Percentiles rank a stretch among this genome's conserved stretches.
Conservation (phyloP, 92 coral and sea anemone species). For the Meandrina meandrites region DNA sequence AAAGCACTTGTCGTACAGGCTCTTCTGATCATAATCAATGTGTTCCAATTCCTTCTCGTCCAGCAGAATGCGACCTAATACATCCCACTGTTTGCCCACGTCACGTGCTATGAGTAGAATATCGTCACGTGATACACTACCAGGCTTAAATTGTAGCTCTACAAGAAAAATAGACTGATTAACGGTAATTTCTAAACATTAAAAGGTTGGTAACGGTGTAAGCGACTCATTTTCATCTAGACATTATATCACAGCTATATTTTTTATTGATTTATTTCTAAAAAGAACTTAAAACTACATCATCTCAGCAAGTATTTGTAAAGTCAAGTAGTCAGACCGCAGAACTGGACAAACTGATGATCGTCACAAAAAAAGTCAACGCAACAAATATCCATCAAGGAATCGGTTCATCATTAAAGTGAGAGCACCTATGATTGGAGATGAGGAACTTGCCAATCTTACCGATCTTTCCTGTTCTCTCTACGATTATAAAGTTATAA, state of each 20-base stretch:
- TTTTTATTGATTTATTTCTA: not conserved
- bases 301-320: too few relatives aligned
- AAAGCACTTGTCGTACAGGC: constrained; percentile 34
- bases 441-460: not conserved
- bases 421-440: not conserved
- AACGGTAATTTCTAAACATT: not conserved
- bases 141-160: constrained; percentile 31
- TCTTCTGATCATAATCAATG: constrained; percentile 27
- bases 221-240: not conserved
- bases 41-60: constrained; percentile 6
- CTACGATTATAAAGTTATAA: not conserved
- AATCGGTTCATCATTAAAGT: not conserved
- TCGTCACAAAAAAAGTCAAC: too few relatives aligned
- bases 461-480: not conserved
- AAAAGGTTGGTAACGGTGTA: not conserved
- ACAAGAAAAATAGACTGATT: not conserved
- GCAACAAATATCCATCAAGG: not conserved
- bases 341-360: too few relatives aligned
- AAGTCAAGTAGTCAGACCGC: too few relatives aligned
- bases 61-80: constrained; percentile 29
- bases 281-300: too few relatives aligned
- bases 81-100: constrained; percentile 32
- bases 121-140: constrained; percentile 32
- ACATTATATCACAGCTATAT: not conserved
- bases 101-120: constrained; percentile 29